A percentile compares a stretch with the other conserved stretches of the same genome.
These are phyloP conservation scores for Teleiodes luculella DNA, from an alignment of 2,888 invertebrate genomes.

Conservation along the genomic window DNA sequence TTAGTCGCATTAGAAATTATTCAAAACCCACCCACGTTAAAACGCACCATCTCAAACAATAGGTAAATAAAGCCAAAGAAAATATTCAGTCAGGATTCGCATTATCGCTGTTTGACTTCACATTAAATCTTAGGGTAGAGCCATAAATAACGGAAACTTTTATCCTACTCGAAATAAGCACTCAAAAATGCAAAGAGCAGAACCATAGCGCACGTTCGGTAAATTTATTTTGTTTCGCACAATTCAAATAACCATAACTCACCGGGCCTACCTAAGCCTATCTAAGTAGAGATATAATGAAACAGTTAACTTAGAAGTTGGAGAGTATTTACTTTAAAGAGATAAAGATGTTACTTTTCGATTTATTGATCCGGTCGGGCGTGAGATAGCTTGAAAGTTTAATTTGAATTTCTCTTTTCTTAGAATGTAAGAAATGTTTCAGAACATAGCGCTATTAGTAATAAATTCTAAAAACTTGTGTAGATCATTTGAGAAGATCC, in stretches of 20 bases:
- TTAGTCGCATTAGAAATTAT: neutral
- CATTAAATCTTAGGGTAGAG: conserved; percentile 74
- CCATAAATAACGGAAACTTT: conserved; percentile 78
- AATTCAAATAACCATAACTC: conserved; percentile 79
- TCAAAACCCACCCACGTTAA: conserved; percentile 9
- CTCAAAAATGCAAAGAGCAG: conserved; percentile 79
- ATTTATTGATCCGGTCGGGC: conserved; percentile 63
- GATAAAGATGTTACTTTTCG: conserved; percentile 72
- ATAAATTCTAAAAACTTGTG: too few relatives aligned
- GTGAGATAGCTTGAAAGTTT: conserved; percentile 43
- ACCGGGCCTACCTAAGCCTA: conserved; percentile 69
- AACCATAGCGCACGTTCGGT: conserved; percentile 77
- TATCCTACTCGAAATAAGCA: conserved; percentile 78
- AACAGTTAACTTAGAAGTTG: conserved; percentile 73
- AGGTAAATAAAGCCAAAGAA: conserved; percentile 32
- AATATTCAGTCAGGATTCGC: conserved; percentile 64
- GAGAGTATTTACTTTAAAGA: conserved; percentile 60
- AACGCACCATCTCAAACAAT: conserved; percentile 2
- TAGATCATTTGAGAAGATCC: too few relatives aligned
- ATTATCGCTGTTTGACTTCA: conserved; percentile 78
- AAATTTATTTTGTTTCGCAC: conserved; percentile 79
- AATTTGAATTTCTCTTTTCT: conserved; percentile 10
- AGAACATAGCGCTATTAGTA: too few relatives aligned
- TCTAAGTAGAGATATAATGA: conserved; percentile 74
- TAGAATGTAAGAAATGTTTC: too few relatives aligned